These are phyloP conservation scores for Xiphophorus hellerii DNA, from an alignment of 2,113 vertebrate species.

Conservation along the genomic window DNA sequence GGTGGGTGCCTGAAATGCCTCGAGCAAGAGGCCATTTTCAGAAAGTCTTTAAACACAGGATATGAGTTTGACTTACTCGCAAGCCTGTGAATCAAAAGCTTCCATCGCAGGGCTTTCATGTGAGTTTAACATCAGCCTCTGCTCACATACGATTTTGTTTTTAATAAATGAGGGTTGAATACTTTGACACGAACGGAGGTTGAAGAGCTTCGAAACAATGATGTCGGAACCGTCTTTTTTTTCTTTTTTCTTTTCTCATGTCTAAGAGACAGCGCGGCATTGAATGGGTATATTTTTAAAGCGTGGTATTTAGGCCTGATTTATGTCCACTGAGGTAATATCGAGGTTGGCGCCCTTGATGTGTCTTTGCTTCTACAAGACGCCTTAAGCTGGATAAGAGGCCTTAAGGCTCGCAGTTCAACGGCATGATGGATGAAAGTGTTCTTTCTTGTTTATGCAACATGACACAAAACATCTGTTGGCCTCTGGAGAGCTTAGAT, in stretches of 20 bases:
- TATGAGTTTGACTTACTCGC: slow-evolving; percentile 21
- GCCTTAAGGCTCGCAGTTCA: slow-evolving; percentile 53
- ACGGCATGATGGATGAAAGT: slow-evolving; percentile 76
- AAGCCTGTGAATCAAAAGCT: slow-evolving; percentile 9
- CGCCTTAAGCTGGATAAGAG: slow-evolving; percentile 66
- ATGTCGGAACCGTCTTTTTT: neutral
- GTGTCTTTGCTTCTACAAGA: slow-evolving; percentile 67
- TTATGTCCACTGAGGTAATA: slow-evolving; percentile 70
- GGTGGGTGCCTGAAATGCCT: neutral
- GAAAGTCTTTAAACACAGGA: slow-evolving; percentile 27
- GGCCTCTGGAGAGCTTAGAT: slow-evolving; percentile 51
- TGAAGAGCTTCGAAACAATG: slow-evolving; percentile 40
- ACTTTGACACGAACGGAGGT: slow-evolving; percentile 29
- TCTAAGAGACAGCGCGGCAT: slow-evolving; percentile 7
- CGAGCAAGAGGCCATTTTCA: slow-evolving; percentile 16
- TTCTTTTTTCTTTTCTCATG: neutral
- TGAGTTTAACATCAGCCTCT: slow-evolving; percentile 9
- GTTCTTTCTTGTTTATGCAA: slow-evolving; percentile 77
- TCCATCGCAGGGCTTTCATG: slow-evolving; percentile 15
- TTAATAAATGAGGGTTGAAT: slow-evolving; percentile 26
- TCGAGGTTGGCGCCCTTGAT: slow-evolving; percentile 60
- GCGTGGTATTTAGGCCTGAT: slow-evolving; percentile 56
- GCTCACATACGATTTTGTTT: slow-evolving; percentile 20
- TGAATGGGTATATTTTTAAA: slow-evolving; percentile 37
- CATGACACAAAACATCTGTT: slow-evolving; percentile 77